These are phyloP conservation scores for Paguma larvata DNA, from an alignment of 2,797 vertebrate genomes.

Conservation along the genomic window DNA sequence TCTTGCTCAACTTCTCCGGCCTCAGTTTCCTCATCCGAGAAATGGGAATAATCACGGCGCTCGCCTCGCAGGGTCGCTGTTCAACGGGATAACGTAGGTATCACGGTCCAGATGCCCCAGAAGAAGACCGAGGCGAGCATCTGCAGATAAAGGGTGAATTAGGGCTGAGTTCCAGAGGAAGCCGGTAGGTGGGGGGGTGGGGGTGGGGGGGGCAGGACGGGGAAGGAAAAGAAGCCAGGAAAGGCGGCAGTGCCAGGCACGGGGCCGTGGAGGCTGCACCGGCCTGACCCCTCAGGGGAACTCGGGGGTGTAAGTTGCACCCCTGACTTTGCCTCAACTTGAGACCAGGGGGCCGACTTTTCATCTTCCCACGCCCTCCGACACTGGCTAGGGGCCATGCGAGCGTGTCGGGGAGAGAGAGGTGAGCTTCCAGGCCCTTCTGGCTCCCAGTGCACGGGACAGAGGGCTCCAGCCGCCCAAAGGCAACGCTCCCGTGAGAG, in stretches of 20 bases:
- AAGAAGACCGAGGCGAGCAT: neutral
- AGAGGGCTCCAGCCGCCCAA: neutral
- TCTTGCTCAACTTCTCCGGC: neutral
- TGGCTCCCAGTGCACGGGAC: neutral
- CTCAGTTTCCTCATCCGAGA: neutral
- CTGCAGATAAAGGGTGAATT: neutral
- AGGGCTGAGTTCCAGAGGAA: neutral
- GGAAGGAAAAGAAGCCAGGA: neutral
- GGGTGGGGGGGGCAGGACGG: neutral
- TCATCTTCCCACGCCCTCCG: neutral
- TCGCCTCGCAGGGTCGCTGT: neutral
- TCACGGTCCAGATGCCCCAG: neutral
- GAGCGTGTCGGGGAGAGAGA: neutral
- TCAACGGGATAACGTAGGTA: neutral
- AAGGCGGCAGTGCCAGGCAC: rapidly evolving
- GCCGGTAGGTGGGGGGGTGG: too few relatives aligned
- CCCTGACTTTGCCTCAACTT: neutral
- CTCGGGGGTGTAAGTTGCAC: neutral
- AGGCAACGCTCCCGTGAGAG: neutral
- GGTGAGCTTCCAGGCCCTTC: neutral
- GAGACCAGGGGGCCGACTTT: neutral
- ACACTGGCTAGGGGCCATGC: neutral
- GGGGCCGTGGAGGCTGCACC: neutral
- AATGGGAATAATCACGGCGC: neutral
- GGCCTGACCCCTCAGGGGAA: neutral